Conservation (phyloP, 2,797 vertebrate genomes). For the Trachops cirrhosus region DNA sequence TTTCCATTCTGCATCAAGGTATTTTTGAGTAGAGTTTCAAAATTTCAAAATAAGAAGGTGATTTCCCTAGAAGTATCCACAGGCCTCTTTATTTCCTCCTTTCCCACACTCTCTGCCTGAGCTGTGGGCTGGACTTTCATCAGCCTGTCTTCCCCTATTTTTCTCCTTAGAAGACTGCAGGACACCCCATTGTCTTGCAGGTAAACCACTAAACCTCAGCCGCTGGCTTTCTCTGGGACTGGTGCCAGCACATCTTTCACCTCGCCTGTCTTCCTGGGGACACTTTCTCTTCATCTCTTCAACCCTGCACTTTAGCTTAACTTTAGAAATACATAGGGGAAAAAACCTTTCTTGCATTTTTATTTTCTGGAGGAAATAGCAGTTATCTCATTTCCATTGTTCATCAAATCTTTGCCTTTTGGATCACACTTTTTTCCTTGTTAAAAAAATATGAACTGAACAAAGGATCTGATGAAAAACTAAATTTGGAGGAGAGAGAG, state of each 20-base stretch:
- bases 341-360: neutral
- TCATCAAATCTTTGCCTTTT: neutral
- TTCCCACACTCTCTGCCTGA: conserved; percentile 51
- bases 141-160: conserved; percentile 41
- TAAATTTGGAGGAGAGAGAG: neutral
- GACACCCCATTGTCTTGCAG: neutral
- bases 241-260: neutral
- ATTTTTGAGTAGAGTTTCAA: conserved; percentile 45
- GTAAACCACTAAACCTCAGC: neutral
- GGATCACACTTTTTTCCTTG: neutral
- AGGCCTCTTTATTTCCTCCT: conserved; percentile 34
- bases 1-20: conserved; percentile 19
- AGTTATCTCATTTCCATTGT: neutral
- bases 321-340: neutral
- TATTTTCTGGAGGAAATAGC: neutral
- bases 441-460: neutral
- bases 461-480: neutral
- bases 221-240: neutral
- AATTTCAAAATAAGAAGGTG: conserved; percentile 1
- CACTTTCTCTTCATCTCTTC: neutral
- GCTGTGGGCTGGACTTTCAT: conserved; percentile 34
- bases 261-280: neutral
- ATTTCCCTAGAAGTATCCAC: neutral
- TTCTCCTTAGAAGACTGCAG: neutral
- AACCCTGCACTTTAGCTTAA: neutral